Percentiles rank a stretch among this genome's conserved stretches.
Evolutionary conservation across 2,888 invertebrate genomes (phyloP).

Genomic region (Eurytoma californica): DNA sequence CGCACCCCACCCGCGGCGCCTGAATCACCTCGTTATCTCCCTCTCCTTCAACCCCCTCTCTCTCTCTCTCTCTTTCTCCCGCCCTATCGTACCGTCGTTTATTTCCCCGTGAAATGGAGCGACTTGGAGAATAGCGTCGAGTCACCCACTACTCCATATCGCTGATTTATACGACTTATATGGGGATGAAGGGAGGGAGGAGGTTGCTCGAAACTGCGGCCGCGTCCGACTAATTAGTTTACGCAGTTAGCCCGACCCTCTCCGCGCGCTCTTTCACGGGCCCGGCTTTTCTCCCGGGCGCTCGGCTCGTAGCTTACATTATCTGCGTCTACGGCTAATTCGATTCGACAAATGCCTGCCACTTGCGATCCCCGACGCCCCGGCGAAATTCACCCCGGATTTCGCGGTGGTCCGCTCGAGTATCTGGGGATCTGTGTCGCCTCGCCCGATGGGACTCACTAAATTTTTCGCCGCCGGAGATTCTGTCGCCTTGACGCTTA

Average conservation of each 20-base stretch:
- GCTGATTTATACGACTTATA: conserved; percentile 30
- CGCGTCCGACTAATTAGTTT: conserved; percentile 33
- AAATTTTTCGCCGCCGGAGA: too few species aligned
- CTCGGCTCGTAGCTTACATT: conserved; percentile 1
- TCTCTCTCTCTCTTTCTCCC: background rate
- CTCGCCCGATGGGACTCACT: too few species aligned
- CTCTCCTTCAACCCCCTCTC: conserved; percentile 15
- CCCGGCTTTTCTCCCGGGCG: conserved; percentile 1
- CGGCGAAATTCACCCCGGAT: conserved; percentile 1
- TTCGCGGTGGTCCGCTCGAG: too few species aligned
- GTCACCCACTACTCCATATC: conserved; percentile 8
- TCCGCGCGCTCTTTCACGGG: background rate
- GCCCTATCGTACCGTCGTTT: background rate
- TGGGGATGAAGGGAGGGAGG: background rate
- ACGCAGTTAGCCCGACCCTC: conserved; percentile 8
- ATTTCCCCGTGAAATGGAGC: conserved; percentile 48
- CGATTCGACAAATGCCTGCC: conserved; percentile 18
- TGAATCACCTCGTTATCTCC: conserved; percentile 13
- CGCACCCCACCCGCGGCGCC: conserved; percentile 17
- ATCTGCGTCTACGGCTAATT: conserved; percentile 17
- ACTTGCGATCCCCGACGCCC: background rate
- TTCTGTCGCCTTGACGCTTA: too few species aligned
- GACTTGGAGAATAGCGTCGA: conserved; percentile 23
- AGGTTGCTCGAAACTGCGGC: background rate
- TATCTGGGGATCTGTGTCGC: too few species aligned